Evolutionary conservation across 2,888 invertebrate species (phyloP), one percentile per base, ranked within the genome.

Genomic region (Dicranocentrus wangi): DNA sequence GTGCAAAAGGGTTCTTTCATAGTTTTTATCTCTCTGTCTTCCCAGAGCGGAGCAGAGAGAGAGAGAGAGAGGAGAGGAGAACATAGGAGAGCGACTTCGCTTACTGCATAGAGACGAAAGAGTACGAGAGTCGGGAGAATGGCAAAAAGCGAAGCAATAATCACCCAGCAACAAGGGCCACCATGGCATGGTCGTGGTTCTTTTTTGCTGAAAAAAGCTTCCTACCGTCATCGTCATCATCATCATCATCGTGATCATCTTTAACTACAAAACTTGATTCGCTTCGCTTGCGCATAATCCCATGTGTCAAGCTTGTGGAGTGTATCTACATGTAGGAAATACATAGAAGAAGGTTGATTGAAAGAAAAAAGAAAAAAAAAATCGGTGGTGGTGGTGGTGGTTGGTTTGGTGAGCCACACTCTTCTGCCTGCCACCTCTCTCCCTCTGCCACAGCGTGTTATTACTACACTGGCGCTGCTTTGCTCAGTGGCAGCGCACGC

Each of bases 141-240:
- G 42, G 27, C n/a, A 70, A 42, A 58, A 60, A 60, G 53, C 2
- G 51, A 23, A 42, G 23, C 39, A 53, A 25, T 43, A 65, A 63
- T 63, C 73, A 65, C 73, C 63, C 73, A 73, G 73, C 73, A 73
- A 73, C 73, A 73, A 73, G 73, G 51, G 51, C 73, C 51, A 63
- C 47, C 51, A 72, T 60, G 17, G 47, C 47, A 47, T 47, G 47
- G 47, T 15, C 8, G 32, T 7, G 32, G 3, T 32, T 32, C 5
- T 10, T 32, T 32, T 32, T 32, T 32, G 32, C 32, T 32, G 5
- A 32, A n/a, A n/a, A n/a, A 32, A 32, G 32, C 32, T 32, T 7
- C 10, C 10, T 10, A n/a, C n/a, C n/a, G 39, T 10, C 47, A 17
- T 47, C 5, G 47, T 5, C 47, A 17, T 10, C 8, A 13, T 39